Base-by-base conservation (phyloP, 2,888 invertebrate species). In the Epirrhoe tristata region DNA sequence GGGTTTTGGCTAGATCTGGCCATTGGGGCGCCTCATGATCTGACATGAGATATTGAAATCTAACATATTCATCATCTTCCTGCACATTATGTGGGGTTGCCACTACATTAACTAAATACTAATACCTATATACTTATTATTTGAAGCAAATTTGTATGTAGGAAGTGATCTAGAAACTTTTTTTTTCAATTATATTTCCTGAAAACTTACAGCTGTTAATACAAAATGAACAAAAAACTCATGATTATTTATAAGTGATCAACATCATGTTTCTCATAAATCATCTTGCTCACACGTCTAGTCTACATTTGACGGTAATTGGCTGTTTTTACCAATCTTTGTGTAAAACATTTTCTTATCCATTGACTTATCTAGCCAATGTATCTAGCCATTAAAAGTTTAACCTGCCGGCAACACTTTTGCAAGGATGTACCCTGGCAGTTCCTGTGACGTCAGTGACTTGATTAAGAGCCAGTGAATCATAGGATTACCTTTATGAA, bases 371-470 rank as follows among this genome's bases (percentile, higher is more conserved):
- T n/a, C n/a, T n/a, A n/a, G 5, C 1, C 10, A 7, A 46, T 46
- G 14, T 14, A 16, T 52, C 57, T 16, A 43, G 17, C 56, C 39
- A 57, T 32, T 31, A 12, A 6, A 24, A 31, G 14, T 31, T 6
- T 1, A 7, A 12, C 39, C 39, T 50, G 52, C 58, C 60, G 59
- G 67, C 61, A 67, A 56, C 57, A 64, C 43, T 46, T n/a, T 5
- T 48, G 57, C 67, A 55, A 71, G 73, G 73, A 73, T 71, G 73
- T 69, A 71, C 66, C 58, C 43, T 31, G 57, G 61, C 32, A 68
- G 68, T 71, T 73, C 74, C 72, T 75, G 64, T 73, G 71, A 73
- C 73, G 72, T 72, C 69, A 73, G 34, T 31, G 14, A 65, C 50
- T 50, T 43, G 51, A 65, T 56, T 36, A 52, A 52, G 54, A 53